Percentiles rank a stretch among this genome's conserved stretches.
phyloP scores from a whole-genome alignment of 2,113 vertebrate genomes.

The Strix aluco region DNA sequence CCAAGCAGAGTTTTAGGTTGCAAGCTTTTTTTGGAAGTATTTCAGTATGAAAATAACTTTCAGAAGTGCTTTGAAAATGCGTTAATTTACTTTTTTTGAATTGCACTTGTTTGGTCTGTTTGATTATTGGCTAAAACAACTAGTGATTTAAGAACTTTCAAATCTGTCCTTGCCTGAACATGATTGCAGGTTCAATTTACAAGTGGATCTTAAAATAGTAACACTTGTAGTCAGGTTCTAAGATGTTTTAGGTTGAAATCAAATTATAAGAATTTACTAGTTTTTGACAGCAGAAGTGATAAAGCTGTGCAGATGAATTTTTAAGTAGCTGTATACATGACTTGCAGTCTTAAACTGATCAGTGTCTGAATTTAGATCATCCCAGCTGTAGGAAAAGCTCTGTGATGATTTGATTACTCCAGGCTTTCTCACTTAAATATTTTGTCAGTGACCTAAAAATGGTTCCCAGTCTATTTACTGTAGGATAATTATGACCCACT shows the following conservation, averaged over 20 bases:
- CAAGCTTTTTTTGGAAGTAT: neutral
- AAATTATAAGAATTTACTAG: slow-evolving; percentile 63
- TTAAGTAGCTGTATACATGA: slow-evolving; percentile 59
- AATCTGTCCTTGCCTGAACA: slow-evolving; percentile 26
- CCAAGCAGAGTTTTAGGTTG: neutral
- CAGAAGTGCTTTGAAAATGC: slow-evolving; percentile 41
- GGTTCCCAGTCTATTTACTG: neutral
- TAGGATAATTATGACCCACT: neutral
- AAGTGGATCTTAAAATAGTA: slow-evolving; percentile 68
- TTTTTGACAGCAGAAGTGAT: slow-evolving; percentile 70
- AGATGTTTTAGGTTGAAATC: slow-evolving; percentile 62
- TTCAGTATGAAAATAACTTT: slow-evolving; percentile 37
- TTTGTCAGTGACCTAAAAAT: slow-evolving; percentile 46
- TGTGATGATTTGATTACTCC: slow-evolving; percentile 46
- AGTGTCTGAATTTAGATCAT: slow-evolving; percentile 45
- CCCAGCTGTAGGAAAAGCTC: slow-evolving; percentile 2
- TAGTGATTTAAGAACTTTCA: slow-evolving; percentile 31
- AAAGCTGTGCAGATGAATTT: slow-evolving; percentile 57
- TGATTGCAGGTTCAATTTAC: slow-evolving; percentile 52
- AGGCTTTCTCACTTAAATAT: slow-evolving; percentile 4
- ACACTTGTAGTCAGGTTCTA: slow-evolving; percentile 30
- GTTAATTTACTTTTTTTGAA: neutral
- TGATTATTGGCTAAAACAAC: slow-evolving; percentile 55
- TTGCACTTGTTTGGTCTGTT: slow-evolving; percentile 14
- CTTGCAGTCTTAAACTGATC: slow-evolving; percentile 19